phyloP scores from a whole-genome alignment of 2,888 invertebrate genomes.

The Philereme transversata region DNA sequence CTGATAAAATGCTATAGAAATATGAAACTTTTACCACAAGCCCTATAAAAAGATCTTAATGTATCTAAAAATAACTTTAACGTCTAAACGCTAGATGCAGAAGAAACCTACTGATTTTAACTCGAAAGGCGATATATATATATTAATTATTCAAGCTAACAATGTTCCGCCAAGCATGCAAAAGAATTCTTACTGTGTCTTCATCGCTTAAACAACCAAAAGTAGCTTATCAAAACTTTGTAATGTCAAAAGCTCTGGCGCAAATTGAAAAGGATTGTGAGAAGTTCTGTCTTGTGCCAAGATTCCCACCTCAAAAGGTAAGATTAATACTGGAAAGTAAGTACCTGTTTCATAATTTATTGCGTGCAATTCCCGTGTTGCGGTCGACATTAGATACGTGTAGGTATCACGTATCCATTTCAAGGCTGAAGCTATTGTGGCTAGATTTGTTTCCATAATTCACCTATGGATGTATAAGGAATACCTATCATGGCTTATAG shows the following conservation, averaged over 20 bases:
- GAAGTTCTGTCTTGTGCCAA: constrained; percentile 57
- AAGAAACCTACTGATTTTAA: background rate
- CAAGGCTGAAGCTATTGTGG: constrained; percentile 14
- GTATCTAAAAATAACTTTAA: constrained; percentile 3
- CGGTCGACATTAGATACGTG: constrained; percentile 11
- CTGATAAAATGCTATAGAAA: background rate
- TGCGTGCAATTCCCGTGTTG: constrained; percentile 16
- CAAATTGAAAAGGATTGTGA: constrained; percentile 65
- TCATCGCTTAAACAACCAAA: constrained; percentile 28
- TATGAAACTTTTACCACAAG: constrained; percentile 13
- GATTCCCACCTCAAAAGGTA: constrained; percentile 66
- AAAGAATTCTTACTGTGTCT: constrained; percentile 26
- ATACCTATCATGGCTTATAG: no score
- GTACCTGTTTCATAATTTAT: constrained; percentile 1
- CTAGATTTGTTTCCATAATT: background rate
- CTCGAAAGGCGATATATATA: background rate
- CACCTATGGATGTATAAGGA: no score
- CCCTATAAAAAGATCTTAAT: constrained; percentile 20
- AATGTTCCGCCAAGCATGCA: constrained; percentile 30
- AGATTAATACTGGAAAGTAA: background rate
- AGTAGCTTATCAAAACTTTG: constrained; percentile 58
- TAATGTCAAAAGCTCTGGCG: constrained; percentile 58
- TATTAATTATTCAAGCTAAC: background rate
- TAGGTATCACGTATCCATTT: constrained; percentile 14
- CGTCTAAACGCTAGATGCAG: background rate